Conservation (phyloP, 2,113 vertebrate species). For the Pica pica region DNA sequence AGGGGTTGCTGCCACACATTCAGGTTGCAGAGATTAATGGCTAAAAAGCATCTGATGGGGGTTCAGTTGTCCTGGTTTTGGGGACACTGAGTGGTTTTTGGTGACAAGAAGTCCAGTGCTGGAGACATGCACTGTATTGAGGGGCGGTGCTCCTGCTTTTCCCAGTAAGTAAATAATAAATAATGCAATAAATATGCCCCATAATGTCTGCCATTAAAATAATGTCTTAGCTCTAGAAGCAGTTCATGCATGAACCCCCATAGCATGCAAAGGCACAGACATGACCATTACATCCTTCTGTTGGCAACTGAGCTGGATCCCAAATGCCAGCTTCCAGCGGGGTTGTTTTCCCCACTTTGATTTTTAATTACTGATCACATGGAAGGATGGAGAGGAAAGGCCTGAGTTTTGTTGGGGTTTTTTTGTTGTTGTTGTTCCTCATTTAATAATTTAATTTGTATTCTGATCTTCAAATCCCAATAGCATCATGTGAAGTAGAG, state of each 20-base stretch:
- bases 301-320: not conserved
- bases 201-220: not conserved
- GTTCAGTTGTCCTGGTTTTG: not conserved
- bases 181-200: not conserved
- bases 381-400: slow-evolving; percentile 29
- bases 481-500: slow-evolving; percentile 51
- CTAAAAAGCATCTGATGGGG: not conserved
- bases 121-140: not conserved
- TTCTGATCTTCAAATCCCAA: slow-evolving; percentile 64
- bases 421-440: not conserved
- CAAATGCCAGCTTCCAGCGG: not conserved
- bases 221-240: not conserved
- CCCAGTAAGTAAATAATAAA: not conserved
- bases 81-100: not conserved
- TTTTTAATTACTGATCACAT: slow-evolving; percentile 32
- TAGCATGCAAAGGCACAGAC: not conserved
- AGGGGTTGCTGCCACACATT: fast-evolving
- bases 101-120: not conserved
- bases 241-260: not conserved
- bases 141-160: not conserved
- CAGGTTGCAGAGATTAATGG: not conserved
- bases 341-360: slow-evolving; percentile 38
- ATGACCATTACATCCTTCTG: not conserved
- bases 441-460: slow-evolving; percentile 62
- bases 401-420: not conserved